Base-by-base conservation (phyloP, 2,113 vertebrate species). In the Thamnophis sirtalis region DNA sequence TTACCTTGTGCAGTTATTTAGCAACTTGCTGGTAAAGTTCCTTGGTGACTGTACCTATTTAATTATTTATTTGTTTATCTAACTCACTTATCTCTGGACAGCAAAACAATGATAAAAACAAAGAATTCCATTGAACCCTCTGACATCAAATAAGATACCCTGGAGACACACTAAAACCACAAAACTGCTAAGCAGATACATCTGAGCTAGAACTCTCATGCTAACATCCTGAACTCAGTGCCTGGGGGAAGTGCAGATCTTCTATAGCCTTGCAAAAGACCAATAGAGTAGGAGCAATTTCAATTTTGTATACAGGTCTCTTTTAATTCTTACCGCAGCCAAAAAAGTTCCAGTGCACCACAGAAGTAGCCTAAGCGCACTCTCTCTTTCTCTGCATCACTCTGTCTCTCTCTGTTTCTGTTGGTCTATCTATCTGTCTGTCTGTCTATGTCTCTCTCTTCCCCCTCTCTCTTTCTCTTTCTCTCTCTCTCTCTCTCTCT, bases 391-490 rank as follows among this genome's bases (percentile, higher is more conserved):
- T 2, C 1, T 56, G 0, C 6, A 5, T 56, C 55, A 5, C 17
- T 19, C 54, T 21, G 5, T 26, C 56, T 2, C 21, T 8, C 21
- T 2, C 21, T 55, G 15, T 19, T 4, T 54, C 53, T 53, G 19
- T 6, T 0, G 6, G 19, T 22, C 55, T 24, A 5, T 8, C 4
- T 58, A 19, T 22, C 5, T 8, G 7, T 24, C 22, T 9, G 1
- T 55, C 17, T 55, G 17, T 54, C 15, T n/a, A n/a, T n/a, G n/a
- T 10, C 53, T 19, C 4, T 17, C 15, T 54, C 54, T 55, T 55
- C 17, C 1, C 54, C 5, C 0, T 5, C 4, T 19, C 4, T 10
- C 13, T 15, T 3, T 10, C 13, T 53, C 1, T 13, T 0, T 55
- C 17, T 2, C 21, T 54, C 19, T 21, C 19, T 21, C 19, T 21